Percentiles rank a stretch among this genome's conserved stretches.
These are phyloP conservation scores for Orthonychiurus folsomi DNA, from an alignment of 2,888 invertebrate genomes.

Conservation along the genomic window DNA sequence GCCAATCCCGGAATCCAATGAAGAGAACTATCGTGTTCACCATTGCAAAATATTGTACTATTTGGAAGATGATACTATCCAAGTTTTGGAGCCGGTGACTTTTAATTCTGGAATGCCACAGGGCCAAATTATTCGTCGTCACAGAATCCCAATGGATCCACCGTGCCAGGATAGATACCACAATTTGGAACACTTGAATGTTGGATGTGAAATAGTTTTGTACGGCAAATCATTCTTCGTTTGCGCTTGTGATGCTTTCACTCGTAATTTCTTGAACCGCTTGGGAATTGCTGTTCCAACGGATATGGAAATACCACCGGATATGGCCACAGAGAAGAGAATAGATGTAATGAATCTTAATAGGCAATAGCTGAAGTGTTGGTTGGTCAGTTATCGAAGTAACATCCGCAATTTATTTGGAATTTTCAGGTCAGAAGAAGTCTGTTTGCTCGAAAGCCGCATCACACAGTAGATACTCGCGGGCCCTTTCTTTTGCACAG, in stretches of 20 bases:
- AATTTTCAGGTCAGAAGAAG: conserved; percentile 2
- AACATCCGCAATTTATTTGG: not conserved
- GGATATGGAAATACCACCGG: conserved; percentile 52
- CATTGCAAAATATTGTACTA: conserved; percentile 76
- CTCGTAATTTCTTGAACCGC: conserved; percentile 70
- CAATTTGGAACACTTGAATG: conserved; percentile 77
- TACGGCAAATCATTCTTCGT: conserved; percentile 74
- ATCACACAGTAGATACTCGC: conserved; percentile 55
- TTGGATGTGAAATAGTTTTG: conserved; percentile 68
- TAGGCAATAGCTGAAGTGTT: not conserved
- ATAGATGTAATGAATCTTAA: conserved; percentile 39
- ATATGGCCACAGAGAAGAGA: conserved; percentile 43
- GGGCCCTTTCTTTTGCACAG: conserved; percentile 77
- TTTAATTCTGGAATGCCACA: conserved; percentile 67
- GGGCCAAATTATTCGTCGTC: conserved; percentile 73
- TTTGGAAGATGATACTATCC: conserved; percentile 84
- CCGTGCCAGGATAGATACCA: conserved; percentile 67
- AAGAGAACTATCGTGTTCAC: conserved; percentile 60
- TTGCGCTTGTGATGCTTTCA: conserved; percentile 76
- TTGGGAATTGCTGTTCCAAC: conserved; percentile 75
- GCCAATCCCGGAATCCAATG: conserved; percentile 63
- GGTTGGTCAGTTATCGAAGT: not conserved
- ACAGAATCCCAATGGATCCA: conserved; percentile 66
- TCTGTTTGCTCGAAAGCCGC: conserved; percentile 45
- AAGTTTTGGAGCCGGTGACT: conserved; percentile 70